phyloP scores from a whole-genome alignment of 2,888 invertebrate species.

The Argynnis bischoffii region DNA sequence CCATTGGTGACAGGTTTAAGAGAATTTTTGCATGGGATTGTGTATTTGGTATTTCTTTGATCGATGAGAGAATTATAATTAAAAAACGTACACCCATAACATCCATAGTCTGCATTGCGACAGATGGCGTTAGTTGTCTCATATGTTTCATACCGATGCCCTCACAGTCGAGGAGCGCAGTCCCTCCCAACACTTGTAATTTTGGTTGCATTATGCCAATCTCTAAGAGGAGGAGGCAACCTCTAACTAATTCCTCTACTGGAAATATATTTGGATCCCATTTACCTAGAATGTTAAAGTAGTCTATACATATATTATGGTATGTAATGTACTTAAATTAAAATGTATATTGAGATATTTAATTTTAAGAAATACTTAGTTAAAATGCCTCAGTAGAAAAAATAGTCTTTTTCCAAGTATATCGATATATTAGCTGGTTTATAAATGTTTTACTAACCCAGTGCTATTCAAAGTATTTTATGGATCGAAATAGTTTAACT shows the following conservation, averaged over 20 bases:
- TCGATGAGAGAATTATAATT: background rate
- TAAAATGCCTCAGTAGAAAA: too few relatives aligned
- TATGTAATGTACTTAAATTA: background rate
- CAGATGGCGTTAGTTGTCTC: constrained; percentile 85
- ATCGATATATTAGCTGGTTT: too few relatives aligned
- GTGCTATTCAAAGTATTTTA: too few relatives aligned
- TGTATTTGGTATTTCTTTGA: too few relatives aligned
- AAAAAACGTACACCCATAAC: constrained; percentile 83
- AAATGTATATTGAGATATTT: too few relatives aligned
- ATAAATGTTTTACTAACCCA: too few relatives aligned
- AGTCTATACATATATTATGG: background rate
- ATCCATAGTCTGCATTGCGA: constrained; percentile 85
- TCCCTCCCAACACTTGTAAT: constrained; percentile 88
- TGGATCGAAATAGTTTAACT: too few relatives aligned
- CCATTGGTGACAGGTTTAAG: too few relatives aligned
- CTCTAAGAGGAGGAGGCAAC: constrained; percentile 86
- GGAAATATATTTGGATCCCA: constrained; percentile 87
- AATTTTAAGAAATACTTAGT: too few relatives aligned
- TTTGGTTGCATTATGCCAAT: constrained; percentile 88
- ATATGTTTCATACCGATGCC: constrained; percentile 87
- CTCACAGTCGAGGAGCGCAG: constrained; percentile 87
- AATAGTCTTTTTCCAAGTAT: too few relatives aligned
- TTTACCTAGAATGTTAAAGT: constrained; percentile 72
- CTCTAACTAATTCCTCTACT: constrained; percentile 86
- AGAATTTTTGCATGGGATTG: too few relatives aligned